Conservation (phyloP, 1,140 invertebrate genomes). For the Ceratoteleas bidentatus region DNA sequence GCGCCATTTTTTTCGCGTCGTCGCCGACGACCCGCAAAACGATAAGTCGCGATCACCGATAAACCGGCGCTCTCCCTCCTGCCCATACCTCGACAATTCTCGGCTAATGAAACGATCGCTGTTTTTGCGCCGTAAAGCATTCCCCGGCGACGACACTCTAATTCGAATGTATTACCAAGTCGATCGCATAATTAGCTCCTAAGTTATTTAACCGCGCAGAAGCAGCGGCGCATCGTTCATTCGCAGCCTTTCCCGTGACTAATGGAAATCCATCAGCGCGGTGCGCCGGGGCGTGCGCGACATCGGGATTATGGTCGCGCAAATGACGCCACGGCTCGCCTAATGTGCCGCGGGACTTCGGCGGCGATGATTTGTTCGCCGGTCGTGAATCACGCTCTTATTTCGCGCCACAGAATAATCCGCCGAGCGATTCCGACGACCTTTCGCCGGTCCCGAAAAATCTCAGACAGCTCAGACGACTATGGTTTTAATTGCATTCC, state of each 20-base stretch:
- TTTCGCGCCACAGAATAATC: too few relatives aligned
- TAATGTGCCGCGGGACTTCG: conserved; percentile 37
- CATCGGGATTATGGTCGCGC: conserved; percentile 38
- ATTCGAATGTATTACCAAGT: conserved; percentile 24
- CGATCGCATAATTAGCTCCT: conserved; percentile 39
- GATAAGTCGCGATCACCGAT: too few relatives aligned
- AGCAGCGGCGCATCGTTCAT: conserved; percentile 51
- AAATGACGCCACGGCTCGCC: conserved; percentile 49
- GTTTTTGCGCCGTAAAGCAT: conserved; percentile 18
- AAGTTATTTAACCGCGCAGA: conserved; percentile 42
- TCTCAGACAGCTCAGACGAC: too few relatives aligned
- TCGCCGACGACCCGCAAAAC: too few relatives aligned
- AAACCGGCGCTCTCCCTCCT: too few relatives aligned
- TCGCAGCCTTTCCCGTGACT: conserved; percentile 51
- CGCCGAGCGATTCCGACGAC: too few relatives aligned
- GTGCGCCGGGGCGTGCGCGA: conserved; percentile 39
- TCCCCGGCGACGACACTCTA: conserved; percentile 5
- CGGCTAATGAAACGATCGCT: conserved; percentile 61
- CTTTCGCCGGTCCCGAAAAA: too few relatives aligned
- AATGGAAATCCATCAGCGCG: conserved; percentile 62
- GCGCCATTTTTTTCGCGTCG: conserved; percentile 22
- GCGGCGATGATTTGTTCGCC: conserved; percentile 62
- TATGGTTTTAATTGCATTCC: too few relatives aligned
- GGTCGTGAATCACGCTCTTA: conserved; percentile 55
- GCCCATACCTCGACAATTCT: too few relatives aligned